Conservation (phyloP, 2,888 invertebrate genomes). For the Torymus auratus region DNA sequence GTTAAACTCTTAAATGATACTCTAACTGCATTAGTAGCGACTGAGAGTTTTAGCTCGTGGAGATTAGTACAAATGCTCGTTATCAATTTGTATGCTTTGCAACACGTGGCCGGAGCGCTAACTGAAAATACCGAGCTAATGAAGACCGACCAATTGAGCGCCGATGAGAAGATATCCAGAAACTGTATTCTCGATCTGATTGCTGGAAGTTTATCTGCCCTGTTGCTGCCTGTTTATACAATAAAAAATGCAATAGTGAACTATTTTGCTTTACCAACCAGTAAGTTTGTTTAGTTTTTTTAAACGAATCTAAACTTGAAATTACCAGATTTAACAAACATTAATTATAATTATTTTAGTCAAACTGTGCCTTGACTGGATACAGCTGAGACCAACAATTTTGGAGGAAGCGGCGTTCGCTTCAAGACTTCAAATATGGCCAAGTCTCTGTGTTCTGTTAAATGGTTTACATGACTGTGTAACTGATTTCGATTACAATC, state of each 20-base stretch:
- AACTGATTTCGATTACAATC: slow-evolving; percentile 77
- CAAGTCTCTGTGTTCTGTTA: slow-evolving; percentile 86
- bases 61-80: slow-evolving; percentile 88
- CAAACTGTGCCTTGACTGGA: slow-evolving; percentile 87
- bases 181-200: slow-evolving; percentile 81
- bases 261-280: slow-evolving; percentile 84
- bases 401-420: slow-evolving; percentile 79
- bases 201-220: slow-evolving; percentile 82
- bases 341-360: slow-evolving; percentile 77
- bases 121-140: slow-evolving; percentile 74
- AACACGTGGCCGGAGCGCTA: slow-evolving; percentile 78
- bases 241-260: slow-evolving; percentile 82
- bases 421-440: slow-evolving; percentile 85
- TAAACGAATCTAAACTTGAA: not conserved
- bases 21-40: slow-evolving; percentile 86
- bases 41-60: slow-evolving; percentile 86
- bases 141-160: slow-evolving; percentile 78
- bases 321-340: not conserved
- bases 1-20: slow-evolving; percentile 84
- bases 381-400: slow-evolving; percentile 79
- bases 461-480: slow-evolving; percentile 81
- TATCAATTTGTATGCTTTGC: slow-evolving; percentile 86
- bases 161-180: slow-evolving; percentile 80
- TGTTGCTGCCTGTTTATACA: slow-evolving; percentile 84
- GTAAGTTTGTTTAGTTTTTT: slow-evolving; percentile 74